Evolutionary conservation across 2,797 vertebrate genomes (phyloP).

Genomic region (Hylomyscus alleni): DNA sequence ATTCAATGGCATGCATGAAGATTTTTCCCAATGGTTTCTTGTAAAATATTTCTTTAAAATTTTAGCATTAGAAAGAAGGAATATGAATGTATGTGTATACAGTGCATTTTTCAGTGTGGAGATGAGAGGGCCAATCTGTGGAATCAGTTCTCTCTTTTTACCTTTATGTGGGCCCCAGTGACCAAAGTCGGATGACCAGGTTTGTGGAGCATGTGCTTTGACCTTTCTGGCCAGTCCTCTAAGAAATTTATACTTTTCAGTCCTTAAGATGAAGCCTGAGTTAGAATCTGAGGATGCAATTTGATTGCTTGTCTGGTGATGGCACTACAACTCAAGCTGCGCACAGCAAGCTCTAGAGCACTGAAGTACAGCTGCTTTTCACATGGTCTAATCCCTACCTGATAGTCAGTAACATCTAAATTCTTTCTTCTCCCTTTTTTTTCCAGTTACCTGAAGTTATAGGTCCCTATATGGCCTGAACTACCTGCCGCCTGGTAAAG

Average conservation of each 20-base stretch:
- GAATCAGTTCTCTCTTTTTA: not conserved
- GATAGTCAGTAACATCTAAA: not conserved
- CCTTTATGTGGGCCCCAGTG: not conserved
- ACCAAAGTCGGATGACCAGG: not conserved
- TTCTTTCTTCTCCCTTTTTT: not conserved
- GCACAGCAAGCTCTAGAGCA: not conserved
- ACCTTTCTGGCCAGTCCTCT: not conserved
- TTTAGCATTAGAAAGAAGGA: not conserved
- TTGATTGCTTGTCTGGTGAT: not conserved
- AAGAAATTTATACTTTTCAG: not conserved
- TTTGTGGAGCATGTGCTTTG: not conserved
- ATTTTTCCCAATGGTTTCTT: not conserved
- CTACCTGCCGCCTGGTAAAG: not conserved
- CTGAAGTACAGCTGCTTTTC: not conserved
- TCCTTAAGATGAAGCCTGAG: not conserved
- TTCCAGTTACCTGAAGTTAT: not conserved
- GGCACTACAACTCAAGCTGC: not conserved
- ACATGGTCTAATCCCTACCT: not conserved
- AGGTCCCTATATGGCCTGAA: not conserved
- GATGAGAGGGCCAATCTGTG: not conserved
- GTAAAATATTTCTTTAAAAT: not conserved
- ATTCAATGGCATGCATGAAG: not conserved
- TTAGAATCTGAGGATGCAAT: not conserved
- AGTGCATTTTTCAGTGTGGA: not conserved
- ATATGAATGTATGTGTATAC: not conserved